Conservation (phyloP, 2,888 invertebrate species). For the Aelia acuminata region DNA sequence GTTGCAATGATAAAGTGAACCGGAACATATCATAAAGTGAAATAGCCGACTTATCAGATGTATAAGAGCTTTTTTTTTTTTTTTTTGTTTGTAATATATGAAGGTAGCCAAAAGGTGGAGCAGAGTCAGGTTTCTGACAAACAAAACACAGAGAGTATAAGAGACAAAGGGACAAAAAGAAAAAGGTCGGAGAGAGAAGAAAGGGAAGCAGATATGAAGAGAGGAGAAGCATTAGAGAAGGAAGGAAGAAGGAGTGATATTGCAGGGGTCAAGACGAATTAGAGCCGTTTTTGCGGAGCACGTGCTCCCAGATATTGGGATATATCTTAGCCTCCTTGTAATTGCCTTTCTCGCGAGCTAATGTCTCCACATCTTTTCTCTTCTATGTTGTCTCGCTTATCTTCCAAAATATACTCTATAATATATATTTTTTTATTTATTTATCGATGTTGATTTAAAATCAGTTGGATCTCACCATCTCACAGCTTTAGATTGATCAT, state of each 20-base stretch:
- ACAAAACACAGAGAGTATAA: slow-evolving; percentile 25
- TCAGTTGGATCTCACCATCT: too few relatives aligned
- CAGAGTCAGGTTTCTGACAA: background rate
- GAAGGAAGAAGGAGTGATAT: slow-evolving; percentile 38
- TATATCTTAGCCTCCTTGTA: slow-evolving; percentile 21
- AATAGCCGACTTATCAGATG: too few relatives aligned
- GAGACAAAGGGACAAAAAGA: background rate
- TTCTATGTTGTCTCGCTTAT: background rate
- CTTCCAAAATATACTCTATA: background rate
- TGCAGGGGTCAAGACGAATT: slow-evolving; percentile 45
- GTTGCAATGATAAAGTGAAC: too few relatives aligned
- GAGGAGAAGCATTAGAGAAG: background rate
- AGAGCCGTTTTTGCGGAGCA: slow-evolving; percentile 34
- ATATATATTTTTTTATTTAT: background rate
- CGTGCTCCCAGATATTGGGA: slow-evolving; percentile 40
- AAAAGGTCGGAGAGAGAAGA: background rate
- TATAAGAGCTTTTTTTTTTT: too few relatives aligned
- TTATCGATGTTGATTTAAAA: too few relatives aligned
- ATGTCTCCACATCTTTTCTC: slow-evolving; percentile 16
- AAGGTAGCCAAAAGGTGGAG: background rate
- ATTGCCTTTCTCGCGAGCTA: background rate
- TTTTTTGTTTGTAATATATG: background rate
- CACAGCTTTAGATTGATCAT: too few relatives aligned
- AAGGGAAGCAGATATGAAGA: slow-evolving; percentile 34
- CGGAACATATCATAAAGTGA: too few relatives aligned